Evolutionary conservation across 2,797 vertebrate genomes (phyloP).

Genomic region (Vireo griseus): DNA sequence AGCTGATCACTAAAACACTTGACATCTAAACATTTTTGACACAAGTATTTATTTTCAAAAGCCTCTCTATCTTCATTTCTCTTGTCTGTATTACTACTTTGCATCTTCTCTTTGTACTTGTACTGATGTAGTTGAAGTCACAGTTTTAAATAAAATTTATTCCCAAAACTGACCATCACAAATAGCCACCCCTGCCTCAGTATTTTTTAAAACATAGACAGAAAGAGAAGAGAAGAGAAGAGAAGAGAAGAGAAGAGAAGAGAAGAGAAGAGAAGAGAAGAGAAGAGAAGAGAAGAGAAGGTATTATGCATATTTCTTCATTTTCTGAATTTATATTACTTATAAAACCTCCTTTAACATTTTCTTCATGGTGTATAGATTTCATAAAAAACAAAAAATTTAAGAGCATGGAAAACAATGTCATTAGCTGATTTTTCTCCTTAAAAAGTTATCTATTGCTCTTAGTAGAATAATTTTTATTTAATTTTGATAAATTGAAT

Average conservation of each 20-base stretch:
- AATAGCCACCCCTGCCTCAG: neutral
- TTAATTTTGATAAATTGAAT: neutral
- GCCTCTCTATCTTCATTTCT: neutral
- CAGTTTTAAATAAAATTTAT: neutral
- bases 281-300: too few relatives aligned
- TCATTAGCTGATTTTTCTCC: neutral
- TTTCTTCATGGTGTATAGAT: rapidly evolving
- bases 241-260: too few relatives aligned
- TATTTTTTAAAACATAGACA: neutral
- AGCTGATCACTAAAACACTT: neutral
- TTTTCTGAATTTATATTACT: neutral
- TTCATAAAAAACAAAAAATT: neutral
- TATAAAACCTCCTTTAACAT: neutral
- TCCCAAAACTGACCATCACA: neutral
- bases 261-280: too few relatives aligned
- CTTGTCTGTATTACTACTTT: neutral
- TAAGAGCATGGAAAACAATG: rapidly evolving
- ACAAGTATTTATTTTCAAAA: neutral
- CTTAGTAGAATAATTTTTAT: neutral
- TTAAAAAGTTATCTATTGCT: neutral
- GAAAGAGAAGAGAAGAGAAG: too few relatives aligned
- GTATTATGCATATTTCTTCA: neutral
- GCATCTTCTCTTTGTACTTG: neutral
- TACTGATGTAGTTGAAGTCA: neutral
- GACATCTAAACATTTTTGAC: neutral